phyloP scores from a whole-genome alignment of 2,888 invertebrate species.

The Ophioninae sp. region DNA sequence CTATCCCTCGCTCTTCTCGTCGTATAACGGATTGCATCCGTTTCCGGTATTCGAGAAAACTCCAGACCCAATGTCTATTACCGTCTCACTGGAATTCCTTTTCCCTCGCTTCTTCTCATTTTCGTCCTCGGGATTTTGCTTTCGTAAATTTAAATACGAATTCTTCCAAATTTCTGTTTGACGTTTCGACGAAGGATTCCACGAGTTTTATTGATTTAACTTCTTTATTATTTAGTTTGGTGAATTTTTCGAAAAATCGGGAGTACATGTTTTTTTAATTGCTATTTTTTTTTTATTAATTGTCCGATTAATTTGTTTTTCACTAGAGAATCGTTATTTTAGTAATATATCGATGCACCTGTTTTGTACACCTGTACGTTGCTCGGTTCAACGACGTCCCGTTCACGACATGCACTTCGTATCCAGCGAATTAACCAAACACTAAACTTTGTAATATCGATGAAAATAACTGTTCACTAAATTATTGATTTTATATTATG shows the following conservation, averaged over 20 bases:
- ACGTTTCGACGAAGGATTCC: too few species aligned
- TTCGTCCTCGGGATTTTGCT: background rate
- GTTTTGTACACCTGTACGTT: background rate
- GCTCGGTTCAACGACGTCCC: background rate
- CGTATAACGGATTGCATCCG: slow-evolving; percentile 68
- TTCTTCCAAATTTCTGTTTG: too few species aligned
- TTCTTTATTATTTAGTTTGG: too few species aligned
- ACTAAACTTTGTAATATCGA: too few species aligned
- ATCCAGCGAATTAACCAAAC: background rate
- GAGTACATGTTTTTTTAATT: too few species aligned
- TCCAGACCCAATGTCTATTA: slow-evolving; percentile 17
- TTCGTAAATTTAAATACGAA: background rate
- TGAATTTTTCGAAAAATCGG: too few species aligned
- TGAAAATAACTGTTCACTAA: background rate
- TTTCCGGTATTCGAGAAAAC: slow-evolving; percentile 66
- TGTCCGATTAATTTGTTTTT: too few species aligned
- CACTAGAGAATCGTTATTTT: too few species aligned
- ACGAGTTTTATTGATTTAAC: too few species aligned
- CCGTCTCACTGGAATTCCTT: background rate
- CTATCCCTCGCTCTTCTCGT: slow-evolving; percentile 16
- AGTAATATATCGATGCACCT: too few species aligned
- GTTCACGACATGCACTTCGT: background rate
- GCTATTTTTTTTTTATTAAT: too few species aligned
- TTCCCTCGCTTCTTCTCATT: background rate
- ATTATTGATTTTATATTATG: background rate